Evolutionary conservation across 2,888 invertebrate genomes (phyloP).

Genomic region (Tenthredo distinguenda): DNA sequence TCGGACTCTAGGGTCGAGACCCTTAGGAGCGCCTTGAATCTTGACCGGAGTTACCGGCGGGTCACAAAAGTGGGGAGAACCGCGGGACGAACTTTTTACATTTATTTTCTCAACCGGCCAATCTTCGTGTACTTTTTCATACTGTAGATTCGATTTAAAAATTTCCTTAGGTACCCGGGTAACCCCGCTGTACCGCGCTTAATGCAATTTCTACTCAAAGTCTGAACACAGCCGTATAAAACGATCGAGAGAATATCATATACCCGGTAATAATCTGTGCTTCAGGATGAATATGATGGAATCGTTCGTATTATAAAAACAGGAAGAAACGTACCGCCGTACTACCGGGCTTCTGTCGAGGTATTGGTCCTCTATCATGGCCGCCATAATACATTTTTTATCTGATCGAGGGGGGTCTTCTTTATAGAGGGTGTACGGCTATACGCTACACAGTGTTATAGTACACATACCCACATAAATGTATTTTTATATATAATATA

Average conservation of each 20-base stretch:
- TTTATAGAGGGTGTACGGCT: conserved; percentile 75
- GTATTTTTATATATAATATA: not conserved
- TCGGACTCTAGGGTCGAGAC: not conserved
- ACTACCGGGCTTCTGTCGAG: conserved; percentile 64
- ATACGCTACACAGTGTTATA: conserved; percentile 57
- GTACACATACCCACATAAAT: not conserved
- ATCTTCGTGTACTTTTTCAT: not conserved
- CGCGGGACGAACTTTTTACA: not conserved
- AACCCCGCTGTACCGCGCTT: not conserved
- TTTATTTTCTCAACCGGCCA: not conserved
- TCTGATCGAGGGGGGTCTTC: conserved; percentile 78
- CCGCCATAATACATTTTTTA: conserved; percentile 78
- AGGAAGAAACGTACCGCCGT: conserved; percentile 40
- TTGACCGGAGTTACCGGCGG: not conserved
- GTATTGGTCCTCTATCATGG: conserved; percentile 78
- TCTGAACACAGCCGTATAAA: too few relatives aligned
- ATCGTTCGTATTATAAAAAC: conserved; percentile 36
- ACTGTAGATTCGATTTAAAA: not conserved
- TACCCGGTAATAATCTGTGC: not conserved
- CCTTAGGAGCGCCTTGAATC: not conserved
- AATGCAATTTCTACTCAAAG: not conserved
- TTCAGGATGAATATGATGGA: conserved; percentile 30
- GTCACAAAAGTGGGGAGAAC: not conserved
- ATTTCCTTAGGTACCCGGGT: not conserved
- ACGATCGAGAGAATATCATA: not conserved